Evolutionary conservation across 2,797 vertebrate species (phyloP), one percentile per base, ranked within the genome.

Genomic region (Paratrypauchen microcephalus): DNA sequence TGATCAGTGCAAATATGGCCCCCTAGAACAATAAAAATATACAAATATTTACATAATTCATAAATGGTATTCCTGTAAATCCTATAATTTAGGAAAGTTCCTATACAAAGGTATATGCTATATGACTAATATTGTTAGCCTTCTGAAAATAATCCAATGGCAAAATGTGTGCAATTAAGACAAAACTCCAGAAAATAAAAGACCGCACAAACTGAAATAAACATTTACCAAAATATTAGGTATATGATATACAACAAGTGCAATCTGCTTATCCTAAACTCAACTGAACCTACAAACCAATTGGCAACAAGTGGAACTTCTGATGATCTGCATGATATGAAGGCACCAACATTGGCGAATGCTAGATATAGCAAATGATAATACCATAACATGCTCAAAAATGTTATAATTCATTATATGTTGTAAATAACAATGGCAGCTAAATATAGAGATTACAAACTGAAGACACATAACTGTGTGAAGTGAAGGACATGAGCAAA

Each of bases 1-100:
- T 32, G 2, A 72, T 89, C 83, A 88, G 87, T 90, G 89, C 88
- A 90, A 91, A 87, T 83, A 89, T 91, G 90, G 86, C 89, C 92
- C 54, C 87, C 86, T 65, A 76, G 72, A 86, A 54, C 48, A 55
- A 67, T 56, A 70, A 84, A 72, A 74, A 79, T 59, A 73, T 70
- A 79, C 72, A 73, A 67, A 73, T 67, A 5, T 67, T 66, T 55
- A 59, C 62, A 48, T 52, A 62, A 50, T 52, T 65, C 65, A 62
- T 63, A 55, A 21, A 36, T 15, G 39, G 36, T 73, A 75, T 8
- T 85, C 77, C 4, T 60, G 18, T 69, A 55, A 55, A 36, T 71
- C 26, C 39, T 74, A 78, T 75, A 71, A 72, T 71, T 74, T 26
- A 18, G 72, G 77, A 85, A 77, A 77, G 62, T 56, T 73, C 52